phyloP scores from a whole-genome alignment of 2,113 vertebrate species.

The Oxyura jamaicensis region DNA sequence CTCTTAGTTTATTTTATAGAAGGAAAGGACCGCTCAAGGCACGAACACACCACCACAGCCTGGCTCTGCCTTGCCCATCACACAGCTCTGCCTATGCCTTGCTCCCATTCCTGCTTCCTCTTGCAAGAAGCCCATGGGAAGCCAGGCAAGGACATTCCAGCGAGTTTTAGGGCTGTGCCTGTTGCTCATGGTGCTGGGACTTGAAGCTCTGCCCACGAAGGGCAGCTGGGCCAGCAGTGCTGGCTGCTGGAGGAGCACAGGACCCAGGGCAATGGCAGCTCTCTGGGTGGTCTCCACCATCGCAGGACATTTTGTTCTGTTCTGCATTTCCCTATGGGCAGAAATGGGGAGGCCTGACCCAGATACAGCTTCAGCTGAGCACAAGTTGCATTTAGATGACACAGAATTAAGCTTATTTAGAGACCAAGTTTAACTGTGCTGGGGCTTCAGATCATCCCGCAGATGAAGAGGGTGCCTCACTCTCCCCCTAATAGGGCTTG shows the following conservation, averaged over 20 bases:
- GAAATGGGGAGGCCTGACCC: not conserved
- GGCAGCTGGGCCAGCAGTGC: not conserved
- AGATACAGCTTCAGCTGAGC: not conserved
- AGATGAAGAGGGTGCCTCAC: not conserved
- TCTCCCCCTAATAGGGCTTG: not conserved
- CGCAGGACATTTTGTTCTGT: not conserved
- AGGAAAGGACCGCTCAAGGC: not conserved
- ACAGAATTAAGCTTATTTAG: not conserved
- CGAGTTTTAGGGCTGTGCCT: not conserved
- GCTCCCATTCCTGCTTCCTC: not conserved
- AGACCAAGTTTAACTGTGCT: too few species aligned
- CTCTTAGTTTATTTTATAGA: not conserved
- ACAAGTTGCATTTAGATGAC: not conserved
- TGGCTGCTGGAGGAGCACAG: not conserved
- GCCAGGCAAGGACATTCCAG: not conserved
- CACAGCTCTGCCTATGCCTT: not conserved
- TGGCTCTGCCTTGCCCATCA: not conserved
- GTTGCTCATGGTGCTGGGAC: not conserved
- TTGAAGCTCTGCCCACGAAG: not conserved
- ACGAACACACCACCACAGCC: not conserved
- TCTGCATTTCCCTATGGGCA: not conserved
- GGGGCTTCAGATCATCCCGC: not conserved
- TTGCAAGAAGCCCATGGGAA: not conserved
- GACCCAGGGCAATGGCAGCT: not conserved
- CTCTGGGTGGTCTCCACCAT: not conserved